Evolutionary conservation across 2,113 vertebrate genomes (phyloP).

Genomic region (Girardinichthys multiradiatus): DNA sequence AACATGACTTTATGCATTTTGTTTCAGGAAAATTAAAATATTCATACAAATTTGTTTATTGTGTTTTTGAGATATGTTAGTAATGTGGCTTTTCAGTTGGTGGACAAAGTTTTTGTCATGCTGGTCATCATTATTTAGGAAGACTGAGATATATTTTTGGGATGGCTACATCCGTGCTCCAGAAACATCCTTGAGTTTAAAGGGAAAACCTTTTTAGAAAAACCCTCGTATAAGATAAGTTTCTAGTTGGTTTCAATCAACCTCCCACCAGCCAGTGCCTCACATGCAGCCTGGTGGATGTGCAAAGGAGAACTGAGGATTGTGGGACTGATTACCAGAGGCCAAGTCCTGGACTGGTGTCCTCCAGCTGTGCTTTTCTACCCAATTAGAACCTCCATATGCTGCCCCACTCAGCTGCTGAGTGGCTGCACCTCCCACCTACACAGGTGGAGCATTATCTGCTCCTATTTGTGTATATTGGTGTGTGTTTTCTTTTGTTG

Average conservation of each 20-base stretch:
- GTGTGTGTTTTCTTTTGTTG: slow-evolving; percentile 13
- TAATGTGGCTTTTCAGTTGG: no score
- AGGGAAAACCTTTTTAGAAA: not conserved
- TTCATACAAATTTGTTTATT: no score
- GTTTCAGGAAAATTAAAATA: no score
- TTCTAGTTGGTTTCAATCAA: slow-evolving; percentile 16
- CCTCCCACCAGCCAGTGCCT: slow-evolving; percentile 1
- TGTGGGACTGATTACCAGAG: slow-evolving; percentile 76
- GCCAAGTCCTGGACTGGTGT: slow-evolving; percentile 73
- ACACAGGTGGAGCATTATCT: slow-evolving; percentile 69
- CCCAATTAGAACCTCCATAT: slow-evolving; percentile 85
- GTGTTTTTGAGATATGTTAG: no score
- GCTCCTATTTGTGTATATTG: slow-evolving; percentile 12
- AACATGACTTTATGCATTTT: no score
- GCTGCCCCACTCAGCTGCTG: slow-evolving; percentile 73
- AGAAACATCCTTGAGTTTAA: not conserved
- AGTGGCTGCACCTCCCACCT: slow-evolving; percentile 69
- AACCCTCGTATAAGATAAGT: not conserved
- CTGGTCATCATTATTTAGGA: no score
- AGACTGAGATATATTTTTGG: not conserved
- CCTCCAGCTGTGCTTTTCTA: slow-evolving; percentile 84
- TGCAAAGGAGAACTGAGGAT: slow-evolving; percentile 56
- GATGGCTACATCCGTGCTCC: not conserved
- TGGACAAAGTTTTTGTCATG: no score
- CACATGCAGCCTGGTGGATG: slow-evolving; percentile 12